phyloP scores from a whole-genome alignment of 2,888 invertebrate genomes.

The Himalopsyche anomala region DNA sequence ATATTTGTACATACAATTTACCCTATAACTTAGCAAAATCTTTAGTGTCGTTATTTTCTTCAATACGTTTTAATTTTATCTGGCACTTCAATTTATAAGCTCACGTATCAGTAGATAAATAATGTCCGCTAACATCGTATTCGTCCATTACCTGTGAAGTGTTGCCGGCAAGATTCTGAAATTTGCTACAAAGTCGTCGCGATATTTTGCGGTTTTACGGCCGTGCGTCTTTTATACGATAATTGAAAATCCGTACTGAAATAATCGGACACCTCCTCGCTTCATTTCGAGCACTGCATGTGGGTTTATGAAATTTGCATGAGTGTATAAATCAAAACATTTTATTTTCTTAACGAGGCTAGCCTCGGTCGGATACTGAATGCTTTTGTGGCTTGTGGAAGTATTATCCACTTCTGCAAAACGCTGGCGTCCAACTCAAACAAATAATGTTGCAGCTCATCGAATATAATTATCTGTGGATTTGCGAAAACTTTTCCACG shows the following conservation, averaged over 20 bases:
- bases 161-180: background rate
- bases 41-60: background rate
- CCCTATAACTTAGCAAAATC: background rate
- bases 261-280: constrained; percentile 58
- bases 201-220: constrained; percentile 38
- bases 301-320: constrained; percentile 65
- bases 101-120: background rate
- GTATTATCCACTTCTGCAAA: background rate
- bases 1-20: too few relatives aligned
- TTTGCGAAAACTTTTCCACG: constrained; percentile 46
- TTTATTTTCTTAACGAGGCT: constrained; percentile 64
- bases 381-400: background rate
- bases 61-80: background rate
- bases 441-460: constrained; percentile 44
- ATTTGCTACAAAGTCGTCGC: background rate
- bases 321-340: constrained; percentile 65
- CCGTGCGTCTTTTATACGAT: constrained; percentile 54
- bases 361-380: constrained; percentile 50
- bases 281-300: constrained; percentile 62
- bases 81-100: background rate
- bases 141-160: constrained; percentile 9
- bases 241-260: constrained; percentile 61
- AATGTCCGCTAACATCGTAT: background rate
- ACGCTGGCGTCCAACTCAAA: constrained; percentile 22
- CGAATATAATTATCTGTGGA: constrained; percentile 53